Percentiles rank a stretch among this genome's conserved stretches.
phyloP scores from a whole-genome alignment of 2,797 vertebrate genomes.

The Acrossocheilus wenchowensis region DNA sequence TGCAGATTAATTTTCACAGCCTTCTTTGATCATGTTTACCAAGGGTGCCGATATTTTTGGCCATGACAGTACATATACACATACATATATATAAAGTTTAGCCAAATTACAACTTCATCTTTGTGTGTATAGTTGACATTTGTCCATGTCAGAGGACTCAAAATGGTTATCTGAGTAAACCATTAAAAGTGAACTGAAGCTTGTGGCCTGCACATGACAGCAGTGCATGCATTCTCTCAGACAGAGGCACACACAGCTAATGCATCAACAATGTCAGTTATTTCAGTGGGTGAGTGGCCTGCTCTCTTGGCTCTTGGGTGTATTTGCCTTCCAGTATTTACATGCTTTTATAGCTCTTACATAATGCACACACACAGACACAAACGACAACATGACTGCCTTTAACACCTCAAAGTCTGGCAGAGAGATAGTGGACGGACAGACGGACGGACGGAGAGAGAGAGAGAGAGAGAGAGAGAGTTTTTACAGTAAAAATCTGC shows the following conservation, averaged over 20 bases:
- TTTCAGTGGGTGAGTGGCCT: constrained; percentile 58
- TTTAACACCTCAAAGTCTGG: constrained; percentile 4
- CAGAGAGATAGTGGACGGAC: constrained; percentile 21
- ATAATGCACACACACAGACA: constrained; percentile 19
- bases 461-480: background rate
- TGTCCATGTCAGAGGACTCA: constrained; percentile 6
- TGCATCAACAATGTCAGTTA: constrained; percentile 61
- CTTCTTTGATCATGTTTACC: too few relatives aligned
- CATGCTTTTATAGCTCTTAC: constrained; percentile 38
- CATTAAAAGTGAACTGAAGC: constrained; percentile 40
- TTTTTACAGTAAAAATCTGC: background rate
- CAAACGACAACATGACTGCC: constrained; percentile 7
- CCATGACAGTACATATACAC: too few relatives aligned
- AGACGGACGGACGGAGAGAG: too few relatives aligned
- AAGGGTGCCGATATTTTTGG: too few relatives aligned
- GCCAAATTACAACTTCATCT: background rate
- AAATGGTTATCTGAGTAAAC: constrained; percentile 36
- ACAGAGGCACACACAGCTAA: constrained; percentile 41
- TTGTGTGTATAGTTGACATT: background rate
- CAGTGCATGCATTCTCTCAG: constrained; percentile 14
- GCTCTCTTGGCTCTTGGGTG: constrained; percentile 34
- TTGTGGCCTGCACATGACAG: background rate
- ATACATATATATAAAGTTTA: background rate
- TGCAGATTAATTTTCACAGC: too few relatives aligned
- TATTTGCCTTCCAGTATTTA: constrained; percentile 43